A percentile compares a stretch with the other conserved stretches of the same genome.
Conservation (phyloP, 2,888 invertebrate species). For the Sepiola atlantica region DNA sequence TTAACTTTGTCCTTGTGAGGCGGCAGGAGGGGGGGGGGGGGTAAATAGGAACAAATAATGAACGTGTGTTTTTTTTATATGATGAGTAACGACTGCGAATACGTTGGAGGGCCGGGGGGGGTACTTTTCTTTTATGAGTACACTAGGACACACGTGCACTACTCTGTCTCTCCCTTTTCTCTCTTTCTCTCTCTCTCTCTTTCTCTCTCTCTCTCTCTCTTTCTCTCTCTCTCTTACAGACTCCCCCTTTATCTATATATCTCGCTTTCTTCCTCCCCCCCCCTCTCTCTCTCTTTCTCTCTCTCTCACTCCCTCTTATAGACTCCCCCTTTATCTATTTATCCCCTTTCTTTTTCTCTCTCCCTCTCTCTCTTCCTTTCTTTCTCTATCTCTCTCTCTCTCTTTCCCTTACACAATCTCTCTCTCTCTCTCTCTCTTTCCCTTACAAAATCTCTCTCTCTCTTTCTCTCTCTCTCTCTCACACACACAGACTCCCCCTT, state of each 20-base stretch:
- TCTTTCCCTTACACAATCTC: neutral
- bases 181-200: neutral
- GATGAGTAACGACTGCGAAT: neutral
- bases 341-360: constrained; percentile 13
- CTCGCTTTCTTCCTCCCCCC: neutral
- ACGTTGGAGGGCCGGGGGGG: neutral
- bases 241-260: neutral
- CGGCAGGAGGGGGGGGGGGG: no score
- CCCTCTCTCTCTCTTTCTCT: neutral
- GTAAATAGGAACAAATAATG: no score
- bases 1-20: no score
- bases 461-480: no score
- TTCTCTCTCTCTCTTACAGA: neutral
- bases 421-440: neutral
- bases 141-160: neutral
- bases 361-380: constrained; percentile 37
- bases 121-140: neutral
- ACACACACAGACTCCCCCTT: neutral
- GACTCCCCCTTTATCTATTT: neutral
- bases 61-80: neutral
- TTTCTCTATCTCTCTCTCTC: constrained; percentile 37
- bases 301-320: neutral
- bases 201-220: neutral
- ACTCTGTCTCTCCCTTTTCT: neutral
- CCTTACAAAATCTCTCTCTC: no score